Base-by-base conservation (phyloP, 2,797 vertebrate genomes). In the Merluccius polli region DNA sequence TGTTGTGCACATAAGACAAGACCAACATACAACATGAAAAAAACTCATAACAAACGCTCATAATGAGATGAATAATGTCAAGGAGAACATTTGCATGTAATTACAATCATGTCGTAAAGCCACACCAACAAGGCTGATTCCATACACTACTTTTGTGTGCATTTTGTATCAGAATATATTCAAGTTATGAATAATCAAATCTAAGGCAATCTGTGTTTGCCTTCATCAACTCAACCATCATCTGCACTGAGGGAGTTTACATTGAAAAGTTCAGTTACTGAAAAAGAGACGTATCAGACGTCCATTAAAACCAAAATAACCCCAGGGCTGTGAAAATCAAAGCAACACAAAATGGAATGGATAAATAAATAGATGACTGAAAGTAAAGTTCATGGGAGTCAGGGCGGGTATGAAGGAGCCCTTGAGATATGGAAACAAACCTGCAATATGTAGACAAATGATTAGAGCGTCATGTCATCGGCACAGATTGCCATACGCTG, bases 191-290 rank as follows among this genome's bases (percentile, higher is more conserved):
- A 88, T 88, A 89, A 92, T 91, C 90, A 89, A 80, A 78, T 83
- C 1, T 72, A 3, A 21, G 59, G 9, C 87, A 75, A 80, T 73
- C 73, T 88, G 87, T 89, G 87, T 93, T 93, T 88, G 85, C 88
- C 87, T 89, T 86, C 87, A 87, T 92, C 91, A 93, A 94, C 86
- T 93, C 86, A 93, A 95, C 94, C 93, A 94, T 94, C 93, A 94
- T 91, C 88, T 92, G 81, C 85, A 87, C 89, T 85, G 85, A 87
- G 84, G 89, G 83, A 87, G 93, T 94, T 94, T 93, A 93, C 84
- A 83, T 90, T 87, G 84, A 90, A 88, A 89, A 85, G 84, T 88
- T 91, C 78, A 84, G 84, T 84, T 87, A 82, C 88, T 65, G 78
- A 78, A 93, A 93, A 92, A 87, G 83, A 85, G 83, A 82, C 88